Evolutionary conservation across 2,113 vertebrate species (phyloP), one percentile per base, ranked within the genome.

Genomic region (Pygathrix nemaeus): DNA sequence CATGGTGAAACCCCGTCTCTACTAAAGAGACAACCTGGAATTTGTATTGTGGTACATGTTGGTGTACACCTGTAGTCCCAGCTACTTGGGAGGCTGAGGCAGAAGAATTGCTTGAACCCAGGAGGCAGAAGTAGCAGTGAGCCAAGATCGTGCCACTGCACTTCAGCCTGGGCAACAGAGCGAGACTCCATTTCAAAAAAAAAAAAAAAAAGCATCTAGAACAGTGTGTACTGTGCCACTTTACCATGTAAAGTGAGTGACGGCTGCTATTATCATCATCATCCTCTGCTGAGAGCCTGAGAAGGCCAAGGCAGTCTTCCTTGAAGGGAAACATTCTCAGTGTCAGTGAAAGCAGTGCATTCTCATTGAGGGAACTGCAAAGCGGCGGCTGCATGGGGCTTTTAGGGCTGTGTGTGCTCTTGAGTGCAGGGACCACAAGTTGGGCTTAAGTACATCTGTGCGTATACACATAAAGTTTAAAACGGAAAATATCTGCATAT

Each of bases 361-460:
- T 27, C 21, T 82, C 12, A 52, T 0, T 7, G 64, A 23, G 52
- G 52, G 18, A 55, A 6, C 18, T 55, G 52, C 52, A 55, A 55
- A 55, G 52, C 52, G 2, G 17, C 6, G 0, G 3, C 0, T 16
- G 20, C 5, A 3, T 0, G n/a, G 52, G 48, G 3, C 48, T 40
- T 64, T 8, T 2, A 3, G 45, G 68, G 83, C 9, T 57, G 5
- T 5, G 16, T 30, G 55, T 45, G 21, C 17, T 10, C 64, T 66
- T 27, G 13, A 45, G 83, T 8, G 7, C 17, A 50, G 8, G 40
- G 52, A 43, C 12, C 9, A 57, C 64, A 57, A 25, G 8, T 4
- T 68, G 76, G 45, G 66, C 6, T 1, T 0, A 27, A 72, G n/a
- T 2, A 4, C 2, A 0, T 0, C 23, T 2, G 2, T 18, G 73